Evolutionary conservation across 2,797 vertebrate genomes (phyloP).

Genomic region (Pangasius krempfi): DNA sequence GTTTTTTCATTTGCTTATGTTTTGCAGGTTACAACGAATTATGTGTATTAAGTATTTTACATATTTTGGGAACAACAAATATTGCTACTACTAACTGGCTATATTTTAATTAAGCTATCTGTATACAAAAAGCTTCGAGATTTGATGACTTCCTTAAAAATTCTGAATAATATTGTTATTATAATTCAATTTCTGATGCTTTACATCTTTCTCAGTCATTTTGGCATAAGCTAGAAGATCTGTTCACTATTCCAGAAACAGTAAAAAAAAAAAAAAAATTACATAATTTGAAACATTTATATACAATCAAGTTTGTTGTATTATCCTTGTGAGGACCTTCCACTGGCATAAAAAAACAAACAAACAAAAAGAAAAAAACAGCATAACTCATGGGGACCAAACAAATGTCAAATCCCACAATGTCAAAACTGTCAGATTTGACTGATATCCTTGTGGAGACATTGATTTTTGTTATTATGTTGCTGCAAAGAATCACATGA

Average conservation of each 20-base stretch:
- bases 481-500: not conserved
- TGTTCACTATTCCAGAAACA: not conserved
- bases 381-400: not conserved
- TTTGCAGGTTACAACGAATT: not conserved
- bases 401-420: not conserved
- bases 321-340: not conserved
- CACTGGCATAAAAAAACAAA: not conserved
- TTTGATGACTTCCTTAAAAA: not conserved
- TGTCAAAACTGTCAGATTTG: not conserved
- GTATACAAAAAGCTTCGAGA: not conserved
- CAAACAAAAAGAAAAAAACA: too few species aligned
- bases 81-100: not conserved
- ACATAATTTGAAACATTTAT: not conserved
- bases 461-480: too few species aligned
- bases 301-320: not conserved
- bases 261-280: too few species aligned
- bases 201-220: not conserved
- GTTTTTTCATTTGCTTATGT: not conserved
- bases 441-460: not conserved
- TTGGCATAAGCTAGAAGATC: not conserved
- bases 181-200: not conserved
- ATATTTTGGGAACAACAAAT: not conserved
- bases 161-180: not conserved
- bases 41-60: not conserved
- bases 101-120: not conserved